These are phyloP conservation scores for Bombyx huttoni DNA, from an alignment of 2,888 invertebrate genomes.

Conservation along the genomic window DNA sequence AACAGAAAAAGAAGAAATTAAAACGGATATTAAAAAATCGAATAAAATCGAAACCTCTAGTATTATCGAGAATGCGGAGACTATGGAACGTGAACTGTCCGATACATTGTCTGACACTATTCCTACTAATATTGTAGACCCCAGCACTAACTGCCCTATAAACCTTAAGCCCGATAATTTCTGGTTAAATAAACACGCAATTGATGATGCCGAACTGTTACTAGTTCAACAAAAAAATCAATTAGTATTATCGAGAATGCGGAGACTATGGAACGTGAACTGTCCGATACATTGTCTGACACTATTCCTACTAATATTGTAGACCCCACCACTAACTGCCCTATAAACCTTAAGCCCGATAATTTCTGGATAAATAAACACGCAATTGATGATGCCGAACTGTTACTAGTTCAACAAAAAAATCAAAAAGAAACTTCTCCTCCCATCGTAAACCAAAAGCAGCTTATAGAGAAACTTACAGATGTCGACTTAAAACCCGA, in stretches of 20 bases:
- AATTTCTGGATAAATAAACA: slow-evolving; percentile 75
- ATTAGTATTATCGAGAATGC: too few relatives aligned
- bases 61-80: not conserved
- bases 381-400: slow-evolving; percentile 73
- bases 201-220: slow-evolving; percentile 73
- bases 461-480: slow-evolving; percentile 5
- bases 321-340: slow-evolving; percentile 32
- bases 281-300: slow-evolving; percentile 7
- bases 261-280: slow-evolving; percentile 2
- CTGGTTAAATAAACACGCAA: slow-evolving; percentile 71
- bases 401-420: slow-evolving; percentile 27
- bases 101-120: slow-evolving; percentile 10
- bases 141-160: slow-evolving; percentile 34
- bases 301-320: slow-evolving; percentile 31
- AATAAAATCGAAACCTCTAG: not conserved
- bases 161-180: slow-evolving; percentile 67
- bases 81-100: not conserved
- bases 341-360: slow-evolving; percentile 52
- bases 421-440: slow-evolving; percentile 13
- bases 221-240: slow-evolving; percentile 29
- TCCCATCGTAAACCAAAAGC: slow-evolving; percentile 1
- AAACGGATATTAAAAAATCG: not conserved
- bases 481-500: slow-evolving; percentile 8
- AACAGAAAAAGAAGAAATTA: not conserved
- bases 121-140: slow-evolving; percentile 31